A percentile compares a stretch with the other conserved stretches of the same genome.
Conservation (phyloP, 2,797 vertebrate genomes). For the Peromyscus melanophrys region DNA sequence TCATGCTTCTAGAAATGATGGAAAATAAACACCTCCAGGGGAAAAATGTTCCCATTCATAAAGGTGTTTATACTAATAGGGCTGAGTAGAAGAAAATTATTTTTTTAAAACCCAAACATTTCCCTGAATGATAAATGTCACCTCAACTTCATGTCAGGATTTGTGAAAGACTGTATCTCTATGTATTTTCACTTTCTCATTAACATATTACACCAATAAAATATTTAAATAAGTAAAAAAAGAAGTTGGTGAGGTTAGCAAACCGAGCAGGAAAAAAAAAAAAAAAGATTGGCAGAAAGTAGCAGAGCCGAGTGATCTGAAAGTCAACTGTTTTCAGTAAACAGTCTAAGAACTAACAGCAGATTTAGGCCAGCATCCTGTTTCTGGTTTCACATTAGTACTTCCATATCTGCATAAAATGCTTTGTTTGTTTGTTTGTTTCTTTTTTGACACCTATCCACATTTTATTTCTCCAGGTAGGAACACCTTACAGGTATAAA, state of each 20-base stretch:
- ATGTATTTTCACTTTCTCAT: slow-evolving; percentile 75
- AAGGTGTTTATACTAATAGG: slow-evolving; percentile 76
- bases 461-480: too few relatives aligned
- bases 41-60: slow-evolving; percentile 78
- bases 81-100: slow-evolving; percentile 65
- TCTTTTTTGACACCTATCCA: neutral
- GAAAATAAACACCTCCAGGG: slow-evolving; percentile 77
- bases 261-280: slow-evolving; percentile 37
- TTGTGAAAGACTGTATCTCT: slow-evolving; percentile 71
- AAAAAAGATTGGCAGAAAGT: slow-evolving; percentile 26
- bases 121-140: slow-evolving; percentile 73
- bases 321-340: slow-evolving; percentile 65
- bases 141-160: slow-evolving; percentile 65
- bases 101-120: slow-evolving; percentile 78
- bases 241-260: slow-evolving; percentile 56
- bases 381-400: slow-evolving; percentile 56
- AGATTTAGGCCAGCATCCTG: slow-evolving; percentile 33
- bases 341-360: slow-evolving; percentile 57
- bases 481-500: neutral
- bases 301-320: neutral
- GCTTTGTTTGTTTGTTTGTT: neutral
- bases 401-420: slow-evolving; percentile 35
- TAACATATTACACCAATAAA: slow-evolving; percentile 44
- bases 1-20: slow-evolving; percentile 48
- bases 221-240: slow-evolving; percentile 79